Percentiles rank a stretch among this genome's conserved stretches.
Conservation (phyloP, 2,113 vertebrate genomes). For the Platanista minor region DNA sequence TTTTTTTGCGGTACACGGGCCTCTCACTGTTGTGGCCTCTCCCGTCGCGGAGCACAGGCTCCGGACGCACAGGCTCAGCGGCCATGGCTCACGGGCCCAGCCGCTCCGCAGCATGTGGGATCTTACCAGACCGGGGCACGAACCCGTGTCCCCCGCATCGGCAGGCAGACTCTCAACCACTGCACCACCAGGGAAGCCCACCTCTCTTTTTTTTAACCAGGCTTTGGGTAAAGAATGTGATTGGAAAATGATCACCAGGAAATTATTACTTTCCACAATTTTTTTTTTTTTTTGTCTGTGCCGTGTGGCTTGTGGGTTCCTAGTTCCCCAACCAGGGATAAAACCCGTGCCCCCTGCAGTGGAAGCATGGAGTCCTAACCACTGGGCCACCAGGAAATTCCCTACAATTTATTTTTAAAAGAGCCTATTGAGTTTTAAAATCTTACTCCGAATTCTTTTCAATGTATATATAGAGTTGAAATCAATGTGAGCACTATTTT, state of each 20-base stretch:
- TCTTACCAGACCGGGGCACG: too few relatives aligned
- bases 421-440: conserved; percentile 5
- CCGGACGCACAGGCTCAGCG: too few relatives aligned
- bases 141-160: too few relatives aligned
- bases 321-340: neutral
- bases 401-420: neutral
- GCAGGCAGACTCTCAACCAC: too few relatives aligned
- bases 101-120: too few relatives aligned
- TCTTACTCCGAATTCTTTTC: conserved; percentile 1
- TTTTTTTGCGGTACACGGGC: too few relatives aligned
- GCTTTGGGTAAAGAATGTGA: neutral
- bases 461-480: neutral
- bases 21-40: too few relatives aligned
- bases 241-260: neutral
- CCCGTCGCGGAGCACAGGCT: too few relatives aligned
- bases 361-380: neutral
- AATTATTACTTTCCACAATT: neutral
- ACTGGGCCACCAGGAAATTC: neutral
- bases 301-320: neutral
- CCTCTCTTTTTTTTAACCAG: neutral
- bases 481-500: neutral
- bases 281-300: neutral
- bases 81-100: too few relatives aligned
- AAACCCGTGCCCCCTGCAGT: neutral
- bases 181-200: too few relatives aligned